Evolutionary conservation across 2,113 vertebrate genomes (phyloP), one percentile per base, ranked within the genome.

Genomic region (Pleuronectes platessa): DNA sequence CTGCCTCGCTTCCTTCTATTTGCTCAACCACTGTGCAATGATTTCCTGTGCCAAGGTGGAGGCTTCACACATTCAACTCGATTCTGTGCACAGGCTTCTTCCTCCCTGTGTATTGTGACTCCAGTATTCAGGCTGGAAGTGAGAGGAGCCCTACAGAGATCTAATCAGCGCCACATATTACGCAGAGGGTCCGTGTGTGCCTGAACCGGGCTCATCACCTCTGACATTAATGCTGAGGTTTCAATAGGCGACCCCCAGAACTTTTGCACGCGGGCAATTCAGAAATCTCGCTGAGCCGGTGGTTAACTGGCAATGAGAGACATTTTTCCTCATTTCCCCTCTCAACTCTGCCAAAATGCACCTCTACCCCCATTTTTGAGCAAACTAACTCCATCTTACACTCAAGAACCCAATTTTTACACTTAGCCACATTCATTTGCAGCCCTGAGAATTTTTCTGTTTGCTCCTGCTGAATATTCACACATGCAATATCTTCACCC

Each of bases 401-500:
- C 31, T 70, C 42, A 71, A 63, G 47, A 71, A 59, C 47, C 47
- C 40, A 75, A 18, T 80, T 86, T 74, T 54, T 55, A 42, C 14
- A 54, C 79, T 73, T 74, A 69, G 26, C 47, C 65, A 74, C 71
- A 76, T 78, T 85, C 54, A 86, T 82, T 75, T 79, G 59, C 71
- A 84, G 71, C 86, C 55, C n/a, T 26, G 8, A 66, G 68, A 71
- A 80, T 70, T 65, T 66, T 78, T 69, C 45, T 21, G 45, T 76
- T 56, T 61, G 58, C 68, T 80, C 47, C 82, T 76, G 76, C 61
- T 82, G 86, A 89, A 90, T 87, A 86, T 88, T 90, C 79, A 81
- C 84, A 79, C 62, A 67, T 49, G 66, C 73, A 56, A 61, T 69
- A 67, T 86, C 77, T 78, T 65, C 27, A 51, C 49, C 64, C 27